Base-by-base conservation (phyloP, 2,888 invertebrate genomes). In the Andrena flavipes region DNA sequence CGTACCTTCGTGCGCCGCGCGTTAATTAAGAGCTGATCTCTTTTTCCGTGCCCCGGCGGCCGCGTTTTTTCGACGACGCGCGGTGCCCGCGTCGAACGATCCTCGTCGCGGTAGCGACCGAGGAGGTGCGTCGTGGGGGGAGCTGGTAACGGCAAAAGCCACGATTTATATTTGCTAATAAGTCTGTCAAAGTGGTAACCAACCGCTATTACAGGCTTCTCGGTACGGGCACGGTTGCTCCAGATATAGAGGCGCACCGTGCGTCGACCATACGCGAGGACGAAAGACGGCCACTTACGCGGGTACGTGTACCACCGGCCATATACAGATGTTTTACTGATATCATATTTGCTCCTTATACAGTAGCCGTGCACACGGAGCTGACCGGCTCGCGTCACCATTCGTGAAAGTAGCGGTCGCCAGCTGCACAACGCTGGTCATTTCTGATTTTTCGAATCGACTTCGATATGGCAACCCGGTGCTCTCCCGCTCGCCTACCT, bases 101-200 rank as follows among this genome's bases (percentile, higher is more conserved):
- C 7, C 20, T 20, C 7, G 51, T 33, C 2, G 30, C 20, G 33
- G 33, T 54, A 54, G 42, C 73, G 26, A 20, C 7, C 3, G 48
- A 49, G 20, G 59, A 7, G 59, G 16, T 0, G 33, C 23, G 33
- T 5, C n/a, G n/a, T 13, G 48, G 13, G 6, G 62, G 20, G 51
- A 29, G 60, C 29, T n/a, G 60, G 75, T 86, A 82, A 83, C 81
- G 80, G 82, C 82, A 73, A 76, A 69, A 62, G 59, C 42, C 64
- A 67, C 76, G 84, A 87, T 87, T 87, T 87, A 87, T 87, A 84
- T 87, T 87, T 85, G 76, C 85, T 84, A 87, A 85, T 87, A 87
- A 87, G 78, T 87, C 87, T 87, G 87, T 87, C 87, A 87, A 82
- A 78, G 82, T 62, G 72, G 63, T 77, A 77, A 68, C 64, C 77